phyloP scores from a whole-genome alignment of 2,113 vertebrate genomes.

The Nothocercus nigrocapillus region DNA sequence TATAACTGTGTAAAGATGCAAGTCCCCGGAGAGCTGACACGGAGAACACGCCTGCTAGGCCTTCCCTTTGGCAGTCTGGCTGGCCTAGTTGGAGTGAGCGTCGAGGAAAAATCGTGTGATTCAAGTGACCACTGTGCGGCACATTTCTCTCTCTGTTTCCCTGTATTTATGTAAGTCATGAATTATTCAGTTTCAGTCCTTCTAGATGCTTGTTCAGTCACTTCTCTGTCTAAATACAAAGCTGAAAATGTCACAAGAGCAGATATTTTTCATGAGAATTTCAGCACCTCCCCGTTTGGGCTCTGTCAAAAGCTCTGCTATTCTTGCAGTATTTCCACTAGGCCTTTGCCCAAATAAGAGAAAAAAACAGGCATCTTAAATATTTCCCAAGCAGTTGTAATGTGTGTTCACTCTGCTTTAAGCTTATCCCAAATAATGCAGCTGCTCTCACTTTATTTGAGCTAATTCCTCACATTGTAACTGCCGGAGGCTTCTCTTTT shows the following conservation, averaged over 20 bases:
- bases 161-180: not conserved
- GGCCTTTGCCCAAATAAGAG: not conserved
- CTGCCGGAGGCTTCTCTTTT: not conserved
- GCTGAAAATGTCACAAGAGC: not conserved
- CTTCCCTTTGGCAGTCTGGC: not conserved
- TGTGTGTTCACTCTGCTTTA: not conserved
- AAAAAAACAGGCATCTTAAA: not conserved
- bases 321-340: not conserved
- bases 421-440: not conserved
- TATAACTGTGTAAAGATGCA: not conserved
- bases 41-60: not conserved
- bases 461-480: not conserved
- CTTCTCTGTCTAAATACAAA: not conserved
- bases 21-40: not conserved
- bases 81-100: not conserved
- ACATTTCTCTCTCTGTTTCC: not conserved
- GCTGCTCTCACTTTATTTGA: not conserved
- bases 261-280: not conserved
- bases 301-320: not conserved
- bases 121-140: not conserved
- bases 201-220: not conserved
- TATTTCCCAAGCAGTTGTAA: not conserved
- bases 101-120: not conserved
- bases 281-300: not conserved
- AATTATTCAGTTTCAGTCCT: constrained; percentile 28